A percentile compares a stretch with the other conserved stretches of the same genome.
Conservation (phyloP, 1,140 invertebrate species). For the Apis dorsata region DNA sequence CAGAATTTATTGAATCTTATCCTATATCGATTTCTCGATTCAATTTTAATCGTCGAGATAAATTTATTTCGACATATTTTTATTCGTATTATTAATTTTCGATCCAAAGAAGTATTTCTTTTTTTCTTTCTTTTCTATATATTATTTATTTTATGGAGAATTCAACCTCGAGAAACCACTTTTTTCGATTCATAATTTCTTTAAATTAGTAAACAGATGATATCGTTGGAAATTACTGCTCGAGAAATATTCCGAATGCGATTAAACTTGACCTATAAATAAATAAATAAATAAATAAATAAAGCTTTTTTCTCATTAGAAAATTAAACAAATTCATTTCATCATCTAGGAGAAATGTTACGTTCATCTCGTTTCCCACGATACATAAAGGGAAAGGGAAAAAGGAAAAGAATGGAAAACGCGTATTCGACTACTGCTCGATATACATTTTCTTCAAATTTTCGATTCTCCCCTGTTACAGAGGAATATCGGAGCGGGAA, state of each 20-base stretch:
- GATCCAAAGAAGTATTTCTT: no score
- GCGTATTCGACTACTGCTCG: not conserved
- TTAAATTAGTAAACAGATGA: constrained; percentile 4
- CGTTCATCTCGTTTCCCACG: not conserved
- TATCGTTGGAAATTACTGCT: not conserved
- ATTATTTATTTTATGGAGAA: not conserved
- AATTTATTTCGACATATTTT: not conserved
- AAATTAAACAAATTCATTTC: no score
- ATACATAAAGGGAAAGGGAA: not conserved
- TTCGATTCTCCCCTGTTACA: constrained; percentile 38
- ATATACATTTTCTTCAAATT: constrained; percentile 25
- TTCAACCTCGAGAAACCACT: not conserved
- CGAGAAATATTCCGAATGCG: no score
- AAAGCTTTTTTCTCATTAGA: no score
- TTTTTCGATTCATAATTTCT: not conserved
- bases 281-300: no score
- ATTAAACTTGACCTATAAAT: no score
- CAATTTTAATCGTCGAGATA: not conserved
- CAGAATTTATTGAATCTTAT: not conserved
- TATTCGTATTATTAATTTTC: no score
- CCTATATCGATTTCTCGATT: no score
- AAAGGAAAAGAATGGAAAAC: constrained; percentile 9
- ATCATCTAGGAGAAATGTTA: no score
- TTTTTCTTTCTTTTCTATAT: not conserved
- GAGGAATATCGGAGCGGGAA: constrained; percentile 61